Evolutionary conservation across 2,797 vertebrate genomes (phyloP).

Genomic region (Lophius americanus): DNA sequence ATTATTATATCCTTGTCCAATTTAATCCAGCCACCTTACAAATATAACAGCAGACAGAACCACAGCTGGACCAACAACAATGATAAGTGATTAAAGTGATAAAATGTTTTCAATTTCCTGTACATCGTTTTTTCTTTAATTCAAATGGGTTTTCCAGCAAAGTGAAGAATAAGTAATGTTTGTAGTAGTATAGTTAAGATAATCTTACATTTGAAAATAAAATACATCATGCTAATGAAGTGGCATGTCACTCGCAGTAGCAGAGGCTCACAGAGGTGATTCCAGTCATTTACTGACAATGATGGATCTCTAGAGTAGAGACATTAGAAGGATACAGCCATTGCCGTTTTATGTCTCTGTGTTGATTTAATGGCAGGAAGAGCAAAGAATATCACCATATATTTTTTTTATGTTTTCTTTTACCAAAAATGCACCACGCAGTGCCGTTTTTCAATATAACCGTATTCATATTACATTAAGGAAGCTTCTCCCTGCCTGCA

Average conservation of each 20-base stretch:
- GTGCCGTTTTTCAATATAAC: not conserved
- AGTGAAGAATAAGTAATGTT: no score
- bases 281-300: no score
- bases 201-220: no score
- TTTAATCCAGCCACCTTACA: no score
- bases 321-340: not conserved
- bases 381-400: not conserved
- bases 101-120: no score
- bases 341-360: not conserved
- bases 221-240: not conserved
- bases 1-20: no score
- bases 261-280: not conserved
- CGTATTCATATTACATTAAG: constrained; percentile 2
- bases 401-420: not conserved
- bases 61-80: no score
- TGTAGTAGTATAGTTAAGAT: no score
- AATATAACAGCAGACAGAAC: no score
- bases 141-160: no score
- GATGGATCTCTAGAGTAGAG: not conserved
- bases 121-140: no score
- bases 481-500: not conserved
- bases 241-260: not conserved
- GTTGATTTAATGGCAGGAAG: not conserved
- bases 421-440: not conserved
- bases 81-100: no score